These are phyloP conservation scores for Cinclus mexicanus DNA, from an alignment of 2,113 vertebrate species.

Conservation along the genomic window DNA sequence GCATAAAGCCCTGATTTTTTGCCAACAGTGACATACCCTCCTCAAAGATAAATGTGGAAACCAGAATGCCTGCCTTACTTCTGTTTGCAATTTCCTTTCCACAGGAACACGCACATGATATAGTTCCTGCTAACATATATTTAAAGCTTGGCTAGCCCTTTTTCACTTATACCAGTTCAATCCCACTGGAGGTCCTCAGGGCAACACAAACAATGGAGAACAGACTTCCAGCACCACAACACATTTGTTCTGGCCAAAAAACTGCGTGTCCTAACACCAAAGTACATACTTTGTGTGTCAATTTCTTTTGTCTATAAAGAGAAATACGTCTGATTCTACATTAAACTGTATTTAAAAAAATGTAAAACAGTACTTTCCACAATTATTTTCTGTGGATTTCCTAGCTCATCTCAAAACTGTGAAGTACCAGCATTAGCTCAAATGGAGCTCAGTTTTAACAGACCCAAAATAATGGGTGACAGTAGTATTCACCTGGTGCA, in stretches of 20 bases:
- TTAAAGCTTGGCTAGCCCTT: constrained; percentile 15
- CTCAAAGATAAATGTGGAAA: constrained; percentile 47
- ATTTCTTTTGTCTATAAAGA: constrained; percentile 12
- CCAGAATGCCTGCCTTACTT: constrained; percentile 28
- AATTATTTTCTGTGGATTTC: not conserved
- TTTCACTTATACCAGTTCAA: not conserved
- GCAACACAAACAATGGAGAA: not conserved
- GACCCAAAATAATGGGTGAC: not conserved
- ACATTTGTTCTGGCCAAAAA: not conserved
- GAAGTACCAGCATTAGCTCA: not conserved
- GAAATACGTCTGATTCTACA: not conserved
- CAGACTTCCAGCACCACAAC: not conserved
- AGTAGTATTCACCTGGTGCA: not conserved
- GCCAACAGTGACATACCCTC: constrained; percentile 42
- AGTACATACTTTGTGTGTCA: constrained; percentile 13
- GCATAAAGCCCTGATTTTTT: constrained; percentile 54
- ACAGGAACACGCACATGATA: constrained; percentile 9
- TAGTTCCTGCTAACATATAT: constrained; percentile 36
- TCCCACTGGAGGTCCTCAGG: constrained; percentile 33
- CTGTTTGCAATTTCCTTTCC: constrained; percentile 40
- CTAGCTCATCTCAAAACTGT: not conserved
- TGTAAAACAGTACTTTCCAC: not conserved
- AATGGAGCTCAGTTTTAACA: not conserved
- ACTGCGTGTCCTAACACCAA: constrained; percentile 38
- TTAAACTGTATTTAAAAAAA: not conserved